These are phyloP conservation scores for Steinernema hermaphroditum DNA, from an alignment of 2,888 invertebrate genomes.

Conservation along the genomic window DNA sequence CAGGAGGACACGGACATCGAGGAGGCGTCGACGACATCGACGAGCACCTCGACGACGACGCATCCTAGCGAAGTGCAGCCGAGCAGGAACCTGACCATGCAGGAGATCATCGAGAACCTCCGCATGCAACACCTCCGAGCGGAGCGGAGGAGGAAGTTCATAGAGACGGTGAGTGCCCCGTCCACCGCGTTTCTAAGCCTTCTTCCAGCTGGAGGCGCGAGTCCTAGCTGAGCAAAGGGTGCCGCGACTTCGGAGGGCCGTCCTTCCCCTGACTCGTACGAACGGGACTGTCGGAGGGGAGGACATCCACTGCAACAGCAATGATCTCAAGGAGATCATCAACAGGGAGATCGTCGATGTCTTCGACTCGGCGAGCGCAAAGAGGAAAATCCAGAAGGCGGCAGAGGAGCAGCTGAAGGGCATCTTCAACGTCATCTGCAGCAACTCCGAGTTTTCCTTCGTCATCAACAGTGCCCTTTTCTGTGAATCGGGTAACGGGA, in stretches of 20 bases:
- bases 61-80: background rate
- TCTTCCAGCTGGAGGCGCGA: background rate
- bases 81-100: slow-evolving; percentile 14
- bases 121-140: slow-evolving; percentile 20
- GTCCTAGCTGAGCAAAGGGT: background rate
- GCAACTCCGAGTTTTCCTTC: slow-evolving; percentile 17
- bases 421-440: slow-evolving; percentile 29
- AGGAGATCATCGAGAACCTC: slow-evolving; percentile 28
- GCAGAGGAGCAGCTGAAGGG: slow-evolving; percentile 17
- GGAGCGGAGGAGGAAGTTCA: slow-evolving; percentile 22
- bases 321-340: slow-evolving; percentile 17
- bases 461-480: slow-evolving; percentile 14
- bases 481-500: slow-evolving; percentile 8
- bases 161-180: background rate
- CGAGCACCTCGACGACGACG: background rate
- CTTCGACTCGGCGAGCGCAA: background rate
- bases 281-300: slow-evolving; percentile 9
- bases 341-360: background rate
- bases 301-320: slow-evolving; percentile 18
- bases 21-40: background rate
- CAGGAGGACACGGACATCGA: slow-evolving; percentile 14
- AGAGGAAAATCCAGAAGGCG: slow-evolving; percentile 19
- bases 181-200: background rate
- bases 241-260: background rate
- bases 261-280: background rate